These are phyloP conservation scores for Anoura caudifer DNA, from an alignment of 2,113 vertebrate genomes.

Conservation along the genomic window DNA sequence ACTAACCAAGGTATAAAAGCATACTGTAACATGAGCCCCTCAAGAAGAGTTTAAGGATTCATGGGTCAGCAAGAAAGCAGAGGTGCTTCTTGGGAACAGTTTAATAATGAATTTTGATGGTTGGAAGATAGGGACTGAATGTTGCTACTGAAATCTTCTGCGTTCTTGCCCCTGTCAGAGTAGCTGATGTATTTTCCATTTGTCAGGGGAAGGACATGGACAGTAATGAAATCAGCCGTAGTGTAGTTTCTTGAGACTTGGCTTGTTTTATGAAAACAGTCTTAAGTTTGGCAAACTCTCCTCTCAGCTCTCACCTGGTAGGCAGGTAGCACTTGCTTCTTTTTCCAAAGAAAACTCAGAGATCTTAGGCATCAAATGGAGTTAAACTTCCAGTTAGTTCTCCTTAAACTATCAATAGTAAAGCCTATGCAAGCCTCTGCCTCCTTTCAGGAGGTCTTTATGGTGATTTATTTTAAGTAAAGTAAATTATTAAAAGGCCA, in stretches of 20 bases:
- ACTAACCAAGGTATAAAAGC: background rate
- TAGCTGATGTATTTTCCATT: background rate
- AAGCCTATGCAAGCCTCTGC: background rate
- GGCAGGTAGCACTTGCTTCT: background rate
- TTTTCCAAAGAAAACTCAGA: background rate
- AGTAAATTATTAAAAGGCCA: background rate
- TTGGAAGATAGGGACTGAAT: rapidly evolving
- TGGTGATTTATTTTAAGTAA: background rate
- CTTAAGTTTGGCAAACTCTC: background rate
- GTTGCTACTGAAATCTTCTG: background rate
- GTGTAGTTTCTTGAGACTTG: background rate
- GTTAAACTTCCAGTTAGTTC: background rate
- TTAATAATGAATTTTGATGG: background rate
- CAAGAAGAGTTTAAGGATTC: conserved; percentile 42
- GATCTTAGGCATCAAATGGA: background rate
- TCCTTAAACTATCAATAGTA: too few relatives aligned
- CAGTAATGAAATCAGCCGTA: too few relatives aligned
- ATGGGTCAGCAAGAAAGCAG: conserved; percentile 50
- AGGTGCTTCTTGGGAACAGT: background rate
- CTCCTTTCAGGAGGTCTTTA: background rate
- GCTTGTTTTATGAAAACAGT: background rate
- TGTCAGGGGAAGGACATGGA: background rate
- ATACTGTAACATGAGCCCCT: background rate
- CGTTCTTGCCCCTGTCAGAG: background rate
- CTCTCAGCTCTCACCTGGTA: rapidly evolving